Conservation (phyloP, 2,113 vertebrate genomes). For the Pomatostomus ruficeps region DNA sequence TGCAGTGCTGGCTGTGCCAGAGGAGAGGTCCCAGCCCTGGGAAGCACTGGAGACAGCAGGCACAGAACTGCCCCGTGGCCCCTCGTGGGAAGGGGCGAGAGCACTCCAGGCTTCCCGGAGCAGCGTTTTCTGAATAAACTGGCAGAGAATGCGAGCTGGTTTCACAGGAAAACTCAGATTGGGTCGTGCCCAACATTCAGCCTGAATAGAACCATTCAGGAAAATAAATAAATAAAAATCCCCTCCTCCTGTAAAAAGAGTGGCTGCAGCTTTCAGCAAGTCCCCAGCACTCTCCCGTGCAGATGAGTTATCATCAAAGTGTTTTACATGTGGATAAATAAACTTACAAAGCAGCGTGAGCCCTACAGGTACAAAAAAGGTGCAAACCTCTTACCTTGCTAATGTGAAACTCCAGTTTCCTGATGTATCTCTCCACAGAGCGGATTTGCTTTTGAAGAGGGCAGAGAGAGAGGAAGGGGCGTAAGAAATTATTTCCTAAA, state of each 20-base stretch:
- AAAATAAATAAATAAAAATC: background rate
- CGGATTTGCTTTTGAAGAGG: slow-evolving; percentile 83
- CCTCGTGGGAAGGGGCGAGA: background rate
- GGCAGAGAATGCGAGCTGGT: background rate
- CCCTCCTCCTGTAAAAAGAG: background rate
- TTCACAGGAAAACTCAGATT: slow-evolving; percentile 2
- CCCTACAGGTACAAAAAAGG: background rate
- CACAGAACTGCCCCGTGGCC: background rate
- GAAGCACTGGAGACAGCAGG: background rate
- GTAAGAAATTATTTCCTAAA: background rate
- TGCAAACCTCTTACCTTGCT: slow-evolving; percentile 81
- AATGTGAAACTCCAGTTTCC: slow-evolving; percentile 92
- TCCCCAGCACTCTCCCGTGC: background rate
- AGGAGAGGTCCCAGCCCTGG: background rate
- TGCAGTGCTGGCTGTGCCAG: background rate
- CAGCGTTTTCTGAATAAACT: background rate
- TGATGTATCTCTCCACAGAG: slow-evolving; percentile 85
- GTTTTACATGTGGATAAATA: background rate
- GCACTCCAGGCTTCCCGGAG: background rate
- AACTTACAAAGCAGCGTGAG: background rate
- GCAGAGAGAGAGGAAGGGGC: background rate
- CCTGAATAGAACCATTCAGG: slow-evolving; percentile 30
- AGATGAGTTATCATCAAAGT: background rate
- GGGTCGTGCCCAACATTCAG: background rate
- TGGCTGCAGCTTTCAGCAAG: background rate